Conservation (phyloP, 2,888 invertebrate species). For the Limnephilus rhombicus region DNA sequence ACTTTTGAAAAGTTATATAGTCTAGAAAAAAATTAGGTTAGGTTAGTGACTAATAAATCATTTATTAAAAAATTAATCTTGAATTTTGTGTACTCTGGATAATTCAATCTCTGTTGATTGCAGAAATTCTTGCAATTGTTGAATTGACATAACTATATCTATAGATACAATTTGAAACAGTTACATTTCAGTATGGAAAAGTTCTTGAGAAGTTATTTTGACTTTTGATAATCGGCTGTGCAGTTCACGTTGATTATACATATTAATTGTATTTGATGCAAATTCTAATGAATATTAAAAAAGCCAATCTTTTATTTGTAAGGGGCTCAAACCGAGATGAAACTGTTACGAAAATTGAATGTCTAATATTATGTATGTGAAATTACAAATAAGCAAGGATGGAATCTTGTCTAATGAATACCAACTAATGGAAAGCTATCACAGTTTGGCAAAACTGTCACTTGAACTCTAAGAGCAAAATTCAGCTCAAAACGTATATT, state of each 20-base stretch:
- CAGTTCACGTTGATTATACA: not conserved
- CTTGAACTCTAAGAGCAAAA: not conserved
- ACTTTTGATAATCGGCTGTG: not conserved
- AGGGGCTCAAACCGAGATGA: not conserved
- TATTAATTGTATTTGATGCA: not conserved
- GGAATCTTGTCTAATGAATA: not conserved
- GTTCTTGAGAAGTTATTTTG: not conserved
- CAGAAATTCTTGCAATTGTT: not conserved
- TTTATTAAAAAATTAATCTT: not conserved
- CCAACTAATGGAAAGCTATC: not conserved
- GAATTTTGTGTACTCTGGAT: not conserved
- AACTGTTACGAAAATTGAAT: not conserved
- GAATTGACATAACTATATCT: not conserved
- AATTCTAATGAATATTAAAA: not conserved
- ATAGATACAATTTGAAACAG: not conserved
- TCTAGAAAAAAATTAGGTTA: too few relatives aligned
- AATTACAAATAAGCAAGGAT: not conserved
- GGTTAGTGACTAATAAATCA: not conserved
- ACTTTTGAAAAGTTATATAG: too few relatives aligned
- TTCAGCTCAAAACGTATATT: not conserved
- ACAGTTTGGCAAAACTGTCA: not conserved
- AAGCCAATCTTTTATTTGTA: not conserved
- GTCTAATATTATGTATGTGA: not conserved
- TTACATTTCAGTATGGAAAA: not conserved
- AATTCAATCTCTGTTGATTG: not conserved